Evolutionary conservation across 2,797 vertebrate genomes (phyloP).

Genomic region (Parauchenoglanis punctatus): DNA sequence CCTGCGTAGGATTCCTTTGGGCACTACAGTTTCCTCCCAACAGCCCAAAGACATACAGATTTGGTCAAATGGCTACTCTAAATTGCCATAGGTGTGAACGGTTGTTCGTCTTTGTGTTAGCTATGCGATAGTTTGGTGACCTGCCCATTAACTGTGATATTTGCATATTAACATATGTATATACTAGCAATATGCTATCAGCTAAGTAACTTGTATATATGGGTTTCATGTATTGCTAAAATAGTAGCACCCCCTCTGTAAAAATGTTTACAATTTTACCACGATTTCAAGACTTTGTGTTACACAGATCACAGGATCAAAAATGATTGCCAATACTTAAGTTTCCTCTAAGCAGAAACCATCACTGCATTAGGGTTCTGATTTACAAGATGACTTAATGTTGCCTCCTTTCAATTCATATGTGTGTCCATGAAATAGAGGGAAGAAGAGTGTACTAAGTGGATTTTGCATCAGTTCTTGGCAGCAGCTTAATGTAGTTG

Average conservation of each 20-base stretch:
- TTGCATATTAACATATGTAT: neutral
- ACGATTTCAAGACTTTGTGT: neutral
- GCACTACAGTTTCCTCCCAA: no score
- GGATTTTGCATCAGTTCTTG: neutral
- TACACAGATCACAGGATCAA: neutral
- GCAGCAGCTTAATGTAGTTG: neutral
- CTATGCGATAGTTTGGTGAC: no score
- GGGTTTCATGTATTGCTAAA: neutral
- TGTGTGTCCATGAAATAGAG: neutral
- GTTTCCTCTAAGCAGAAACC: neutral
- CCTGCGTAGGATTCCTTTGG: no score
- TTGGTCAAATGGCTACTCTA: no score
- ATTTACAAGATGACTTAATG: slow-evolving; percentile 7
- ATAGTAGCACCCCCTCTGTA: neutral
- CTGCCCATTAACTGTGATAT: neutral
- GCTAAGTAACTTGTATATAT: neutral
- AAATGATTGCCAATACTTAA: neutral
- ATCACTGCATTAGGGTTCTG: neutral
- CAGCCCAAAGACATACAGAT: no score
- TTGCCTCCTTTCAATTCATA: neutral
- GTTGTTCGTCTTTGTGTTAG: no score
- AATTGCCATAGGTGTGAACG: no score
- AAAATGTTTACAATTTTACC: neutral
- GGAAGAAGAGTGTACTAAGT: neutral
- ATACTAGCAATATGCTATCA: neutral